Evolutionary conservation across 2,797 vertebrate species (phyloP).

Genomic region (Gobionotothen gibberifrons): DNA sequence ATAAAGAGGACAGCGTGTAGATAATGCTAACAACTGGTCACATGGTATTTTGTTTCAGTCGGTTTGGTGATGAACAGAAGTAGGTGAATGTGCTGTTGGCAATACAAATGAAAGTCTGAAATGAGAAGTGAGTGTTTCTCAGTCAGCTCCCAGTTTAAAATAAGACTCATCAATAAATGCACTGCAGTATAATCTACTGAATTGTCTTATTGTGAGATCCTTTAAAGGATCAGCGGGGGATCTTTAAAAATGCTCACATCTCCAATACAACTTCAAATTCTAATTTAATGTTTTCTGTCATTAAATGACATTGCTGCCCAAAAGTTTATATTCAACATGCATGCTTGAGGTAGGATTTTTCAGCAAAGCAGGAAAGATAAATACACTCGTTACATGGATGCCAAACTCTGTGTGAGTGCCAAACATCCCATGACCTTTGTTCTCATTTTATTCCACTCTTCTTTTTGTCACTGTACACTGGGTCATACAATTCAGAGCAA

Average conservation of each 20-base stretch:
- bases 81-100: background rate
- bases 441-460: conserved; percentile 18
- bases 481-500: background rate
- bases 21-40: background rate
- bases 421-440: conserved; percentile 38
- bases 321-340: background rate
- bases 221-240: background rate
- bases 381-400: background rate
- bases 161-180: background rate
- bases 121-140: background rate
- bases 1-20: background rate
- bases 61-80: background rate
- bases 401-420: background rate
- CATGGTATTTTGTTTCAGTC: background rate
- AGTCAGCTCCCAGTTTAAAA: background rate
- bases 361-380: background rate
- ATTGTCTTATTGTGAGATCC: background rate
- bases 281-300: background rate
- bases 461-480: background rate
- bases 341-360: background rate
- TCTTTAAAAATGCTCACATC: background rate
- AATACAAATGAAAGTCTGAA: background rate
- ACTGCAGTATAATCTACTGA: background rate
- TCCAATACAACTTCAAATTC: background rate
- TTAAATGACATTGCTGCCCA: background rate